A percentile compares a stretch with the other conserved stretches of the same genome.
Conservation (phyloP, 2,888 invertebrate species). For the Trachelus tabidus region DNA sequence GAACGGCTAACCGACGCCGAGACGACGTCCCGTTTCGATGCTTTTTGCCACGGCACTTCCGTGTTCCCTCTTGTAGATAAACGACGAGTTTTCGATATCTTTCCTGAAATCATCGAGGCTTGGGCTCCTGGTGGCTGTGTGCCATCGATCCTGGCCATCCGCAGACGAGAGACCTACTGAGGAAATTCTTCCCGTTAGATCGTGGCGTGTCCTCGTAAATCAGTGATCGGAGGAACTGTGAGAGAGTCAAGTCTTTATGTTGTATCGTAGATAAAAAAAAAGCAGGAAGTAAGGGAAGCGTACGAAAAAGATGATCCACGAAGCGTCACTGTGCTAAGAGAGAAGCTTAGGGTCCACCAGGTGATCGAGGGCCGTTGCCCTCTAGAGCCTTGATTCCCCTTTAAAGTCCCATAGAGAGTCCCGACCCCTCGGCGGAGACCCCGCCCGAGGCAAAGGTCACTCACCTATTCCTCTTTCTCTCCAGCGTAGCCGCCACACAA, state of each 20-base stretch:
- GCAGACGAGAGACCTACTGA: not conserved
- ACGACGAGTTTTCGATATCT: not conserved
- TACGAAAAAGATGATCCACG: not conserved
- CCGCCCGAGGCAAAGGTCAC: constrained; percentile 57
- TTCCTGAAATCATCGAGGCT: not conserved
- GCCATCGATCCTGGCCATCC: not conserved
- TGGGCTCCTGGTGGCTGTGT: not conserved
- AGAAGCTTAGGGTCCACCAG: constrained; percentile 3
- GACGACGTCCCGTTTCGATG: not conserved
- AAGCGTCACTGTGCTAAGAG: not conserved
- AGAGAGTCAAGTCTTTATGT: not conserved
- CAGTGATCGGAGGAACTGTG: not conserved
- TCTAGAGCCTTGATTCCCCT: constrained; percentile 31
- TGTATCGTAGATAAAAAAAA: not conserved
- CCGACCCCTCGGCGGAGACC: constrained; percentile 39
- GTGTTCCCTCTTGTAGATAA: not conserved
- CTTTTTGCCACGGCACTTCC: not conserved
- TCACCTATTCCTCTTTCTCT: constrained; percentile 47
- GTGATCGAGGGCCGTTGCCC: constrained; percentile 40
- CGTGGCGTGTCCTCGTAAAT: constrained; percentile 4
- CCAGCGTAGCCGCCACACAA: constrained; percentile 41
- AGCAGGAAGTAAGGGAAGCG: not conserved
- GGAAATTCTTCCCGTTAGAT: constrained; percentile 12
- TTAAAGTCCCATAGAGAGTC: constrained; percentile 39
- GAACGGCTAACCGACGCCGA: not conserved